phyloP scores from a whole-genome alignment of 2,797 vertebrate genomes.

The Sebastiscus tertius region DNA sequence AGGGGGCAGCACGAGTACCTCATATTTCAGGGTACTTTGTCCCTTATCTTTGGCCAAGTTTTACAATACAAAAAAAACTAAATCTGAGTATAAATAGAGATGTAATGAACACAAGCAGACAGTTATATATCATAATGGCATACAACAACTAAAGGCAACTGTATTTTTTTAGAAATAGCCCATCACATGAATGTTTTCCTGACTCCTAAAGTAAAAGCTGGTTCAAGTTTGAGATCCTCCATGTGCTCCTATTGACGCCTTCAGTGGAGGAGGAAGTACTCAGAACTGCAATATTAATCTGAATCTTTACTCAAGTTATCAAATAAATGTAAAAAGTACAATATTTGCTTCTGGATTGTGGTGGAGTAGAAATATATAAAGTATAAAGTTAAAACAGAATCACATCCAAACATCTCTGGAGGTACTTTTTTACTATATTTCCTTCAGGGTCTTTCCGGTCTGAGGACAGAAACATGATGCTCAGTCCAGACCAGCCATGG shows the following conservation, averaged over 20 bases:
- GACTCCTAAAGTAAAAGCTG: background rate
- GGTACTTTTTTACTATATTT: background rate
- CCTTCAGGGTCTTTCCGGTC: background rate
- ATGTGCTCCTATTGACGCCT: background rate
- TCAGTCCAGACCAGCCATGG: conserved; percentile 88
- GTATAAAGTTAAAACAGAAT: background rate
- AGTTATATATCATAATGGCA: background rate
- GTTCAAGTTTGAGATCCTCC: background rate
- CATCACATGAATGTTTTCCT: background rate
- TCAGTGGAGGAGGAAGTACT: background rate
- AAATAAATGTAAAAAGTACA: background rate
- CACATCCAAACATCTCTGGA: background rate
- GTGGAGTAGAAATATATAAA: background rate
- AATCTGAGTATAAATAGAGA: background rate
- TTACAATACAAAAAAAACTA: background rate
- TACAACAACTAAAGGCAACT: background rate
- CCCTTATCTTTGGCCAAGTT: background rate
- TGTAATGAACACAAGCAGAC: background rate
- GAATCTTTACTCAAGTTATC: too few relatives aligned
- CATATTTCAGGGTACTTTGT: background rate
- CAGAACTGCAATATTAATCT: background rate
- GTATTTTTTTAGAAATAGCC: background rate
- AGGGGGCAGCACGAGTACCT: conserved; percentile 39
- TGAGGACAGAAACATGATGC: conserved; percentile 85
- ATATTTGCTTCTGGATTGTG: background rate